These are phyloP conservation scores for Campoletis raptor DNA, from an alignment of 2,888 invertebrate species.

Conservation along the genomic window DNA sequence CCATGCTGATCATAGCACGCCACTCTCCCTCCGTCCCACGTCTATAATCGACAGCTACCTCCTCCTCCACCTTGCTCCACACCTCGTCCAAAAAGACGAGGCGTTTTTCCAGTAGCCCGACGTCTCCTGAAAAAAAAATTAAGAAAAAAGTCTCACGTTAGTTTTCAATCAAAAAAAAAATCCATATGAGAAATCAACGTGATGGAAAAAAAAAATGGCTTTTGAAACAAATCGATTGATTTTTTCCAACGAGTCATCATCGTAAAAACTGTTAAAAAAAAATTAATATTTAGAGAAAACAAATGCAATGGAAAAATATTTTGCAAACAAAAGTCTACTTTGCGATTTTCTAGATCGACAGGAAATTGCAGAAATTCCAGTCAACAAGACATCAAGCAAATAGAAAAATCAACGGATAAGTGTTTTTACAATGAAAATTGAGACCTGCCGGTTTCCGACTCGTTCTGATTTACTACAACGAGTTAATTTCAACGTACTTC, in stretches of 20 bases:
- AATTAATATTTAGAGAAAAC: not conserved
- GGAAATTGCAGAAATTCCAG: not conserved
- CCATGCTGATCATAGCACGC: slow-evolving; percentile 84
- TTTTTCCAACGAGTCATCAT: not conserved
- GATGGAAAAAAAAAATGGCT: not conserved
- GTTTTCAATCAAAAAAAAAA: not conserved
- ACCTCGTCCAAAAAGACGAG: slow-evolving; percentile 79
- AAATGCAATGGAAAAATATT: not conserved
- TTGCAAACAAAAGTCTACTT: not conserved
- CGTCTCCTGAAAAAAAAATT: slow-evolving; percentile 46
- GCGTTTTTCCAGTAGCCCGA: slow-evolving; percentile 72
- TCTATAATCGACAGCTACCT: slow-evolving; percentile 73
- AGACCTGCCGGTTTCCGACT: slow-evolving; percentile 24
- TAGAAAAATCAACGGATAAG: not conserved
- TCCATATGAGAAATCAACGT: too few species aligned
- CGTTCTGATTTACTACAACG: slow-evolving; percentile 37
- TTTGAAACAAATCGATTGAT: not conserved
- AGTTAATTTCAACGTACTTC: slow-evolving; percentile 36
- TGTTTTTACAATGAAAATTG: slow-evolving; percentile 17
- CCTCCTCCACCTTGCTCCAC: slow-evolving; percentile 76
- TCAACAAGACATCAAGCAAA: not conserved
- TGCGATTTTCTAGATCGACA: not conserved
- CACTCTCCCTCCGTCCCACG: slow-evolving; percentile 79
- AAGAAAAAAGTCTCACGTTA: not conserved
- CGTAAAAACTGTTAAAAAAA: not conserved